A percentile compares a stretch with the other conserved stretches of the same genome.
Evolutionary conservation across 2,888 invertebrate genomes (phyloP).

Genomic region (Gryllus longicercus): DNA sequence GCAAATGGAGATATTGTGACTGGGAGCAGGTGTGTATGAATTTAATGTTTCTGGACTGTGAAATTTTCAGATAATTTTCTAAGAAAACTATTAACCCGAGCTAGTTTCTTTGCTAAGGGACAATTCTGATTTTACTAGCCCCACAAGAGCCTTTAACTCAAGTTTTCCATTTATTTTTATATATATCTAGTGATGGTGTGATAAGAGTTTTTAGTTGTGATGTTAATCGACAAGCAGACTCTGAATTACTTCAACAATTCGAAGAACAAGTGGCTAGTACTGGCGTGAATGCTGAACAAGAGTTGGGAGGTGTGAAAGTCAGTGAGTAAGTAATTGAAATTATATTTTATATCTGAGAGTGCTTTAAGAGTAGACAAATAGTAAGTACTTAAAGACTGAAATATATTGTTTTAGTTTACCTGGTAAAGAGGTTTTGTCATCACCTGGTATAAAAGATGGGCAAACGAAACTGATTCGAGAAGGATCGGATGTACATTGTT

Average conservation of each 20-base stretch:
- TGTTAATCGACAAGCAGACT: slow-evolving; percentile 64
- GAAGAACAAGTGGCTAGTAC: slow-evolving; percentile 69
- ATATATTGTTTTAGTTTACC: slow-evolving; percentile 60
- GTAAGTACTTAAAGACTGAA: too few relatives aligned
- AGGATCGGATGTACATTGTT: slow-evolving; percentile 68
- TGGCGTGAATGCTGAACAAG: slow-evolving; percentile 60
- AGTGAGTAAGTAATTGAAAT: slow-evolving; percentile 41
- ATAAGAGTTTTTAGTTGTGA: slow-evolving; percentile 81
- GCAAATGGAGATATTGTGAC: slow-evolving; percentile 86
- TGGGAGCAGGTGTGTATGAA: slow-evolving; percentile 57
- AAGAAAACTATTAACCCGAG: too few relatives aligned
- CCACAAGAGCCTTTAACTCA: too few relatives aligned
- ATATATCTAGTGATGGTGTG: slow-evolving; percentile 72
- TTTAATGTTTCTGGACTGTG: not conserved
- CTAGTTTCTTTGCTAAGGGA: not conserved
- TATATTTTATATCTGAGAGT: too few relatives aligned
- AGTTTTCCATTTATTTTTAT: not conserved
- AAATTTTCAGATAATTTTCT: too few relatives aligned
- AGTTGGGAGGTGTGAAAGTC: slow-evolving; percentile 81
- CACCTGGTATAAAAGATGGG: slow-evolving; percentile 76
- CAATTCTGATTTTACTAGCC: not conserved
- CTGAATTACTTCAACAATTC: slow-evolving; percentile 59
- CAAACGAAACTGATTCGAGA: slow-evolving; percentile 81
- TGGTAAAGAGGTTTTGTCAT: slow-evolving; percentile 69
- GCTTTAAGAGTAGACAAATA: too few relatives aligned